Base-by-base conservation (phyloP, 2,888 invertebrate genomes). In the Spisula solida region DNA sequence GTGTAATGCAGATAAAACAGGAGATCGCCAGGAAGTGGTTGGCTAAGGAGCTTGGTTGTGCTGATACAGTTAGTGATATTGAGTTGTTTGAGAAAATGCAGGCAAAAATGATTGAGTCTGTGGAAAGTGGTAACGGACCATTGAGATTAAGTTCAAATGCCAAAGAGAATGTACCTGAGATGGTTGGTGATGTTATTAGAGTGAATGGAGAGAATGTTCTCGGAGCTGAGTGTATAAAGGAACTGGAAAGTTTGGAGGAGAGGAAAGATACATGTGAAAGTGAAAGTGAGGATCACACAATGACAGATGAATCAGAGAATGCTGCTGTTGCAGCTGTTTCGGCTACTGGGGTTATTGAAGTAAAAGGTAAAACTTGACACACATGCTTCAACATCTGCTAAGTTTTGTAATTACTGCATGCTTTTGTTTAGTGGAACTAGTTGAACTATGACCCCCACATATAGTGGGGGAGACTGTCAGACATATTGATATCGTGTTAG, bases 31-130 rank as follows among this genome's bases (percentile, higher is more conserved):
- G 79, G 75, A 87, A 82, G 51, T 92, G 92, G 92, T 75, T 90
- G 0, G 88, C 88, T 18, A 82, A 79, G 41, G 90, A 92, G 56
- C 70, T 89, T 86, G 92, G 90, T 47, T 90, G 88, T 88, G 89
- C 90, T 89, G 90, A 89, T 34, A 82, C 86, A 81, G 86, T 84
- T 1, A 82, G 82, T 34, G 90, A 85, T 75, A 31, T 47, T 29
- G 86, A 89, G 81, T 34, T 92, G 6, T 88, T 88, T 82, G 86
- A 81, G 47, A 88, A 88, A 86, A 84, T 89, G 86, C 86, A 92
- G 31, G 82, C 81, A n/a, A 89, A 89, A 89, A 88, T 89, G 86
- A 84, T 88, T 14, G 90, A 90, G 31, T 86, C 92, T 25, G 55
- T 89, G 16, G 89, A 90, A 75, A 88, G 78, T 82, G 78, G 78